A percentile compares a stretch with the other conserved stretches of the same genome.
Conservation (phyloP, 2,888 invertebrate species). For the Cosmorhoe ocellata region DNA sequence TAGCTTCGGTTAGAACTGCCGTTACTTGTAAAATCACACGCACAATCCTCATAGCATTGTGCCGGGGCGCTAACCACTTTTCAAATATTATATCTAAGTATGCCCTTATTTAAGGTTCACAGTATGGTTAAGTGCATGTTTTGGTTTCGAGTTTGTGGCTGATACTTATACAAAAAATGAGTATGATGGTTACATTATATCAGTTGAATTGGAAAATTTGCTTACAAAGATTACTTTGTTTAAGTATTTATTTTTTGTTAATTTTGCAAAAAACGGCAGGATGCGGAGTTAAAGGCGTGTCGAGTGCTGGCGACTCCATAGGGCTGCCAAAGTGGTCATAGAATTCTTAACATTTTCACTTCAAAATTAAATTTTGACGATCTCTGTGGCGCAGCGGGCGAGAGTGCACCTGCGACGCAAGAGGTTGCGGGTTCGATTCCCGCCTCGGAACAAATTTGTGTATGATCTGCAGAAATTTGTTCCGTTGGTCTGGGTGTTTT, state of each 20-base stretch:
- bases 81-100: slow-evolving; percentile 33
- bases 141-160: slow-evolving; percentile 10
- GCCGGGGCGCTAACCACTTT: slow-evolving; percentile 27
- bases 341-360: not conserved
- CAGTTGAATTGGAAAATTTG: slow-evolving; percentile 47
- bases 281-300: slow-evolving; percentile 72
- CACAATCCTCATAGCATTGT: slow-evolving; percentile 61
- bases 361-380: not conserved
- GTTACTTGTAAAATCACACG: slow-evolving; percentile 71
- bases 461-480: too few relatives aligned
- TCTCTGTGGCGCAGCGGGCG: too few relatives aligned
- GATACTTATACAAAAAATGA: not conserved
- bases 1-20: slow-evolving; percentile 70
- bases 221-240: slow-evolving; percentile 61
- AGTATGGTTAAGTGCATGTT: slow-evolving; percentile 12
- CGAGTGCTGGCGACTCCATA: slow-evolving; percentile 55
- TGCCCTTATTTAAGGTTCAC: slow-evolving; percentile 12
- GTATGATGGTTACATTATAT: slow-evolving; percentile 23
- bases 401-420: too few relatives aligned
- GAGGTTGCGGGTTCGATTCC: too few relatives aligned
- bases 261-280: slow-evolving; percentile 74
- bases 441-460: too few relatives aligned
- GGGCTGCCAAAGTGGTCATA: slow-evolving; percentile 38
- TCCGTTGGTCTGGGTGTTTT: too few relatives aligned
- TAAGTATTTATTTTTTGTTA: slow-evolving; percentile 43